Base-by-base conservation (phyloP, 2,797 vertebrate species). In the Danio kyathit region DNA sequence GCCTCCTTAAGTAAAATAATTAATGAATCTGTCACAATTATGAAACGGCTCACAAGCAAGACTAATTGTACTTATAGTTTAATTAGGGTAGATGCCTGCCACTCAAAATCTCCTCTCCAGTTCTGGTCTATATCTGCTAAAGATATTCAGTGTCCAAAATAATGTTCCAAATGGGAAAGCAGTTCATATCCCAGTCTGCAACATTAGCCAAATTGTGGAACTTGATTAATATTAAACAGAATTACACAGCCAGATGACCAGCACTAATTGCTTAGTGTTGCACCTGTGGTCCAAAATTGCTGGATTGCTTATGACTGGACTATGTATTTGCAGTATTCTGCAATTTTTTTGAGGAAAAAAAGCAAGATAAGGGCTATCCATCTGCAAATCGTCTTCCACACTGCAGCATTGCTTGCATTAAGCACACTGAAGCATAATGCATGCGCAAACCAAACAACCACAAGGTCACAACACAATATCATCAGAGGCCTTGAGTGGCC, bases 1-100 rank as follows among this genome's bases (percentile, higher is more conserved):
- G 86, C 88, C 90, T 92, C 79, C 82, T 93, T 93, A 89, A 83
- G 74, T 87, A 86, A 91, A 92, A 92, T 92, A 91, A 91, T 90
- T 84, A 93, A 93, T 92, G 79, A 91, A 92, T 89, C 84, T 87
- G 85, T 81, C 59, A 66, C 91, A 92, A 93, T 93, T 92, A 92
- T 91, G 85, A 93, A 91, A 90, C 86, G 86, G 87, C 90, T 92
- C 88, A 92, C 88, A 90, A 91, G 88, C 87, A 86, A 88, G 89
- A 90, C 90, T 90, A 91, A 93, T 91, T 89, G 88, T 90, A 87
- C 82, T 89, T 86, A 87, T 82, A 89, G 89, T 93, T 90, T 93
- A 92, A 94, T 93, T 92, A 93, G 90, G 83, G 84, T 85, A 81
- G 87, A 86, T 85, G 82, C 74, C 89, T 92, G 90, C 91, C 91